These are phyloP conservation scores for Sesia apiformis DNA, from an alignment of 2,888 invertebrate genomes.

Conservation along the genomic window DNA sequence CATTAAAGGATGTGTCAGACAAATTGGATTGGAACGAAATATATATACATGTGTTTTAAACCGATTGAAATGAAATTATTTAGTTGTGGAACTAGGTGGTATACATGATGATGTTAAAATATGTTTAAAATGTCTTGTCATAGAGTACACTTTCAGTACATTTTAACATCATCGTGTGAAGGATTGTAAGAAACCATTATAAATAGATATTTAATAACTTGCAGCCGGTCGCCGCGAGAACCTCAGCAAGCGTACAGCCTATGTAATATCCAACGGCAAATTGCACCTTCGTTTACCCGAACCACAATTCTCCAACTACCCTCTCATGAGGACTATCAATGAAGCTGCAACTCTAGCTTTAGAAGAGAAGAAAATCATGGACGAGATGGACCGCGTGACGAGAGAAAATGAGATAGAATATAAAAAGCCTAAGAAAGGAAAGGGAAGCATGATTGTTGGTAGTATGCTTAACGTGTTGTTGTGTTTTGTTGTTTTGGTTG, in stretches of 20 bases:
- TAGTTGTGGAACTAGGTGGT: no score
- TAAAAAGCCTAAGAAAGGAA: constrained; percentile 19
- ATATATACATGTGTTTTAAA: no score
- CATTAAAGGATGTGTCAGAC: no score
- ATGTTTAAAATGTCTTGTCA: not conserved
- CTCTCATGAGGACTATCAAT: constrained; percentile 82
- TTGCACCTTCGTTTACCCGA: constrained; percentile 45
- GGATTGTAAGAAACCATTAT: not conserved
- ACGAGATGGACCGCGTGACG: constrained; percentile 58
- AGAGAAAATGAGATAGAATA: constrained; percentile 59
- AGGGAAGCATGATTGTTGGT: constrained; percentile 8
- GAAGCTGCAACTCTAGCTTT: constrained; percentile 74
- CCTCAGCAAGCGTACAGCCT: constrained; percentile 37
- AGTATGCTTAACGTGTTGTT: constrained; percentile 5
- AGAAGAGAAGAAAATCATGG: constrained; percentile 66
- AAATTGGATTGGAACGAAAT: no score
- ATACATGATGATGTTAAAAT: no score
- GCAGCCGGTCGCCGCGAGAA: constrained; percentile 31
- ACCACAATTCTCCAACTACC: constrained; percentile 71
- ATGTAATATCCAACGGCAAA: constrained; percentile 36
- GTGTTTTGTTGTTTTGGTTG: constrained; percentile 1
- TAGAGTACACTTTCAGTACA: not conserved
- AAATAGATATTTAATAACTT: not conserved
- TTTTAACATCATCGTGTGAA: not conserved
- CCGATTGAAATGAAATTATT: no score